Evolutionary conservation across 2,113 vertebrate species (phyloP).

Genomic region (Serinus canaria): DNA sequence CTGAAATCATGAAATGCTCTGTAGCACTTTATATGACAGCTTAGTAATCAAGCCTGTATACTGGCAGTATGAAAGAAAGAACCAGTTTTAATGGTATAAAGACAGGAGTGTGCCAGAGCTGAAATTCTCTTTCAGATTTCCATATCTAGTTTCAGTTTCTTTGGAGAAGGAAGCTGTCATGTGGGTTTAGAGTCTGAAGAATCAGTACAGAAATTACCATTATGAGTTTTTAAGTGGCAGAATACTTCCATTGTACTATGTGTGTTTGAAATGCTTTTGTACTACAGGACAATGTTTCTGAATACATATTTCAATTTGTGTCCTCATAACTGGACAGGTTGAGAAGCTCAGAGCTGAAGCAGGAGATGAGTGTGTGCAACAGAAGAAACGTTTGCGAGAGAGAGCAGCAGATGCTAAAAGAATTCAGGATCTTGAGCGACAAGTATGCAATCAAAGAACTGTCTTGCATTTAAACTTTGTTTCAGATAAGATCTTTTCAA

Average conservation of each 20-base stretch:
- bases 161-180: background rate
- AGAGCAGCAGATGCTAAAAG: slow-evolving; percentile 81
- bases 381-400: slow-evolving; percentile 79
- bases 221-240: background rate
- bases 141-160: background rate
- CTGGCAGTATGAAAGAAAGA: background rate
- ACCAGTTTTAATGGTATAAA: background rate
- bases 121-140: background rate
- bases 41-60: background rate
- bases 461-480: background rate
- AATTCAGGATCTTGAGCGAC: slow-evolving; percentile 88
- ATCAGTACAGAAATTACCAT: background rate
- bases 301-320: background rate
- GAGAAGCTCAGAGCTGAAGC: slow-evolving; percentile 83
- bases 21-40: background rate
- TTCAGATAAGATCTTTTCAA: background rate
- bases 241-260: background rate
- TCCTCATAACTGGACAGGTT: slow-evolving; percentile 67
- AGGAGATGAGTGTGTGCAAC: slow-evolving; percentile 70
- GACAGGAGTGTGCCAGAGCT: background rate
- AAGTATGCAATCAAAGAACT: slow-evolving; percentile 70
- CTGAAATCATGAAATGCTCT: background rate
- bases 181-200: background rate
- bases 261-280: background rate
- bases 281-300: background rate